Evolutionary conservation across 2,797 vertebrate species (phyloP), one percentile per base, ranked within the genome.

Genomic region (Heliangelus exortis): DNA sequence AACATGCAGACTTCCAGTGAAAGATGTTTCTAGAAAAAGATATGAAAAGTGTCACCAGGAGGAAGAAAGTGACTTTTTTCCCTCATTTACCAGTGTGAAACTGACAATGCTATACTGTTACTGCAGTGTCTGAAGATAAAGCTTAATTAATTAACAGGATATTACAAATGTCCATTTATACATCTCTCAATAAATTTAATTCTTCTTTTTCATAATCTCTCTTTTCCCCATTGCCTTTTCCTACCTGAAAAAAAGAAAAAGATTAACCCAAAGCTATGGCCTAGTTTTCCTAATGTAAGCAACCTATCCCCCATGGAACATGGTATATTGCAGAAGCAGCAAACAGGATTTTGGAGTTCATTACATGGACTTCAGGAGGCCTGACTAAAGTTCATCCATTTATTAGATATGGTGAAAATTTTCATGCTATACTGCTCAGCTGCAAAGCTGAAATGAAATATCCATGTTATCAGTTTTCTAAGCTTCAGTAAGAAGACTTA

Each of bases 1-100:
- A 99, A 98, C 99, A 99, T 99, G 97, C 99, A 99, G 95, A 99
- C 99, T 97, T 99, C 99, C 96, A 99, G 96, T 50, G 99, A 99
- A 84, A 99, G 98, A 94, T 99, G 99, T 96, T 99, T 99, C 99
- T 99, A 95, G 80, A 97, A 96, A 97, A 75, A 97, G 55, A 96
- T 72, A 97, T 16, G 16, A 95, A 90, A 87, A 72, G 15, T 87
- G 62, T 97, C 36, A 62, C 26, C 47, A 77, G 87, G 54, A 88
- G 90, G 65, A 91, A 92, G 68, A 82, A 94, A 84, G 12, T 21
- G 5, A 51, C 29, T 81, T 93, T 67, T 93, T 65, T 79, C 39
- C 72, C 84, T 39, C 50, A 41, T 2, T 45, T 55, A 3, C 17
- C 18, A 79, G 15, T 22, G 73, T 47, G 84, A 82, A 94, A 71